Evolutionary conservation across 1,140 invertebrate genomes (phyloP), one percentile per base, ranked within the genome.

Genomic region (Chironomus tepperi): DNA sequence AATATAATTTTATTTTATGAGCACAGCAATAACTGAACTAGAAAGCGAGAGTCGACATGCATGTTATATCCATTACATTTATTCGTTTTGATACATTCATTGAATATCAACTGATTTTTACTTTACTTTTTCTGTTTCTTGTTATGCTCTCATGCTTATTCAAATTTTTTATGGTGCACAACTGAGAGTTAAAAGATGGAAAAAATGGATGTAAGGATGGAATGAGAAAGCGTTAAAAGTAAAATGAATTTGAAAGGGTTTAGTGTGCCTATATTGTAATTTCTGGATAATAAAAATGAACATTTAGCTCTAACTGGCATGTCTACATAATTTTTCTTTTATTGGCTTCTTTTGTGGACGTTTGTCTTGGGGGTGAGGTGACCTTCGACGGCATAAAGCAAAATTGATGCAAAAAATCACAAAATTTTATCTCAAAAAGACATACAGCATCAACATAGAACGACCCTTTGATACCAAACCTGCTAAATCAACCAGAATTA

Each of bases 401-500:
- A 34, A 34, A 34, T 5, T 1, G 24, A 34, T 34, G 24, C 24
- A 34, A 34, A 34, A 34, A 34, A 34, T 34, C 24, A 2, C 24
- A 5, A 34, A 34, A n/a, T 34, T 34, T 34, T 34, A 34, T 34
- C 24, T 34, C 24, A 34, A 34, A 34, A 34, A n/a, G 24, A 34
- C 24, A 34, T 5, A 34, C 24, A 34, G 5, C 24, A 34, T 34
- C 24, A 34, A 34, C 24, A 34, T 34, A 1, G 24, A 34, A 34
- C 24, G 24, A 34, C 24, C 47, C n/a, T 57, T 57, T 57, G 10
- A 57, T 57, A 57, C 12, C 47, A n/a, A 57, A 57, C 15, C 47
- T 57, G 47, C 47, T 57, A 57, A 57, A 57, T 57, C 47, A 57
- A n/a, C 47, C 47, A 57, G 47, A 57, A 57, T 15, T 57, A 57